Base-by-base conservation (phyloP, 2,888 invertebrate species). In the Hecatera dysodea region DNA sequence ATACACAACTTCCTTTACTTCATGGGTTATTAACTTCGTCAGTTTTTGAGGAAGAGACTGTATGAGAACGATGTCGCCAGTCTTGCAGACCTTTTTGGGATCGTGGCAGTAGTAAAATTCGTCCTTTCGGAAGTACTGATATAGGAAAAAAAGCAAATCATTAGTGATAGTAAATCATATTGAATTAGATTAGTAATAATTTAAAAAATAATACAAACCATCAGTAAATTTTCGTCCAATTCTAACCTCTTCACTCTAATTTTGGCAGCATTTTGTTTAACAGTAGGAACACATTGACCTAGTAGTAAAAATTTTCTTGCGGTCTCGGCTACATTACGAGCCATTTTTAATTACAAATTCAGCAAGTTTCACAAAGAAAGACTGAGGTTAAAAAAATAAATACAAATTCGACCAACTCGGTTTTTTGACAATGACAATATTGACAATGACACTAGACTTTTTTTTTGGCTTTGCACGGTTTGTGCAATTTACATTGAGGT, bases 31-130 rank as follows among this genome's bases (percentile, higher is more conserved):
- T 2, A 98, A 92, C 74, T 97, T 97, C 0, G 98, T 98, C 77
- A 98, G 87, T 90, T 97, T 98, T 71, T 97, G 93, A 3, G 98
- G 97, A 61, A 98, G 91, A 81, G 97, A 96, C 90, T 98, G 97
- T 81, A 98, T 97, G 19, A 99, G 94, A 7, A 98, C 98, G 57
- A 98, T 96, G 88, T 99, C 99, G 1, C 98, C 98, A 15, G 97
- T 97, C 93, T 98, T 98, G 89, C 98, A 98, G 59, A 96, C 87
- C 84, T 97, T 97, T 2, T 97, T 90, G 0, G 98, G 98, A 95
- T 99, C 98, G 88, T 98, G 96, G 50, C 98, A 98, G 87, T 97
- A 98, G 73, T 97, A 94, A 83, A 97, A 97, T 80, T 97, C 97
- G 80, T 97, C 96, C 91, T 97, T 97, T 80, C 96, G 96, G 88